Evolutionary conservation across 2,797 vertebrate species (phyloP), one percentile per base, ranked within the genome.

Genomic region (Pogoniulus pusillus): DNA sequence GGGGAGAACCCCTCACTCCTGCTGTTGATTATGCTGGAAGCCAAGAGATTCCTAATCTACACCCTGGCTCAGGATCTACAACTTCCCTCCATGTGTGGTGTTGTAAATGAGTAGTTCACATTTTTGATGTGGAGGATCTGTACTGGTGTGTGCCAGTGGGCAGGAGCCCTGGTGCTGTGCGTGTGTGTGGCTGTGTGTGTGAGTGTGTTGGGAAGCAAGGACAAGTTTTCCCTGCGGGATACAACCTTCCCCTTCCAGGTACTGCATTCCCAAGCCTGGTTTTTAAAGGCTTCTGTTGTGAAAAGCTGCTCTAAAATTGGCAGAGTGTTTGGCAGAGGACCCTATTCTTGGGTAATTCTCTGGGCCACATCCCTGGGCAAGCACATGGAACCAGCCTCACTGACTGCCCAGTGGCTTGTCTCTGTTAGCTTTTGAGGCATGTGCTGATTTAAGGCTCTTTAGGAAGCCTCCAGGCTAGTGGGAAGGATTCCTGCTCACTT

Each of bases 1-100:
- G 0, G 2, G 1, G 1, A 26, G 11, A 81, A 81, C 35, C 68
- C 54, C 73, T 89, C 58, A 68, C 29, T 88, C 78, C 57, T 82
- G 84, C 70, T 91, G 66, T 84, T 72, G 84, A 82, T 89, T 89
- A 65, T 49, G 82, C 79, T 91, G 74, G 75, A 92, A 91, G 89
- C 85, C 68, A 71, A 83, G 77, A 92, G 79, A 77, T 82, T 87
- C 82, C 83, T 84, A 65, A 69, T 82, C 53, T 60, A 49, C 70
- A 53, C 83, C 69, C 91, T 79, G 65, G 81, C 78, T 89, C 82
- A 87, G 93, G 95, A 89, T 81, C 78, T 79, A 71, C 89, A 65
- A 49, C n/a, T 91, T 92, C 64, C 92, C 69, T 85, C 53, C 18
- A 51, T 12, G 75, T 71, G 64, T 68, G 71, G 47, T 83, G 78